Evolutionary conservation across 2,797 vertebrate genomes (phyloP).

Genomic region (Lacerta agilis): DNA sequence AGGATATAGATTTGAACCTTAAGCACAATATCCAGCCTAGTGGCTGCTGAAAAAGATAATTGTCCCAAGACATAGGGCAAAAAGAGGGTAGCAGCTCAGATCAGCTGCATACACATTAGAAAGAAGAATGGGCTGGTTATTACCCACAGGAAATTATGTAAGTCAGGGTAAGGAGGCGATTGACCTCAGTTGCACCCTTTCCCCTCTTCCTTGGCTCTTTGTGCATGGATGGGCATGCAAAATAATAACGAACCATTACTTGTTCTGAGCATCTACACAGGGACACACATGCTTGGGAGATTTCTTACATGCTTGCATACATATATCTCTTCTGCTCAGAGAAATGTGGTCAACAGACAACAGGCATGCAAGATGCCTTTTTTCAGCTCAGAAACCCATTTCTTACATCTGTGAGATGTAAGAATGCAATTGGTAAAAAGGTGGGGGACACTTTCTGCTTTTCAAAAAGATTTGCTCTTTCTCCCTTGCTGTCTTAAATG

Average conservation of each 20-base stretch:
- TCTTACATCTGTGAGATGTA: no score
- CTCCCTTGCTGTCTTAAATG: not conserved
- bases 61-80: not conserved
- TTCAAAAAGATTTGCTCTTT: not conserved
- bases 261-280: not conserved
- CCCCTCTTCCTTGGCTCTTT: not conserved
- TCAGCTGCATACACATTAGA: not conserved
- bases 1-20: not conserved
- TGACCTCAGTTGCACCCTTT: not conserved
- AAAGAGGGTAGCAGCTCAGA: not conserved
- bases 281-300: not conserved
- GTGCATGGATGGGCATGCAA: not conserved
- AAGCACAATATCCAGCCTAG: not conserved
- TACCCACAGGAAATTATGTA: not conserved
- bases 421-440: not conserved
- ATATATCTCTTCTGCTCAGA: not conserved
- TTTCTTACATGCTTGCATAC: not conserved
- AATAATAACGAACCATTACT: not conserved
- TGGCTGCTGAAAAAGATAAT: not conserved
- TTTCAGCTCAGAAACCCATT: not conserved
- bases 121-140: not conserved
- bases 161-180: not conserved
- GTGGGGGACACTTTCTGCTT: not conserved
- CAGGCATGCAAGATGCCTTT: not conserved
- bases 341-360: not conserved